Conservation (phyloP, 1,140 invertebrate species). For the Drosophila aff. region DNA sequence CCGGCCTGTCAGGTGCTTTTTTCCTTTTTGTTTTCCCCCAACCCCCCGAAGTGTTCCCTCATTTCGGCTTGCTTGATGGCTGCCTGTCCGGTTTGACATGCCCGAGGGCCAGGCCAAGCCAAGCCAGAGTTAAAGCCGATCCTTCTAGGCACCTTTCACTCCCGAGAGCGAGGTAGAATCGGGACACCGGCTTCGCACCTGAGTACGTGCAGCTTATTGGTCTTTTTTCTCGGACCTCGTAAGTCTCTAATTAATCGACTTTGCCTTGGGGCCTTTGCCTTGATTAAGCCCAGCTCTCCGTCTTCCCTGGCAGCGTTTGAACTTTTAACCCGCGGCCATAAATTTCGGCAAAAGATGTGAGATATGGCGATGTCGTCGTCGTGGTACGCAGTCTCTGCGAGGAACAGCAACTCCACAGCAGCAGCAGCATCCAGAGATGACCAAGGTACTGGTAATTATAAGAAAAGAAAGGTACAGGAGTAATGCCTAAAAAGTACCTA, state of each 20-base stretch:
- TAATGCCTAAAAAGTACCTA: background rate
- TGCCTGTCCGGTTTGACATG: slow-evolving; percentile 38
- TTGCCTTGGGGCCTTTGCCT: slow-evolving; percentile 61
- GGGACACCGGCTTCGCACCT: slow-evolving; percentile 39
- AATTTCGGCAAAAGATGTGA: slow-evolving; percentile 75
- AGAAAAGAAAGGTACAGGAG: background rate
- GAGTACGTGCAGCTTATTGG: slow-evolving; percentile 41
- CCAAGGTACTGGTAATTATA: background rate
- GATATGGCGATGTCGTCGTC: slow-evolving; percentile 58
- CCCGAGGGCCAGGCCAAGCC: slow-evolving; percentile 26
- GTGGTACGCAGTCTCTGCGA: slow-evolving; percentile 23
- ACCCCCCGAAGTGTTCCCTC: background rate
- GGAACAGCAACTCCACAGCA: slow-evolving; percentile 7
- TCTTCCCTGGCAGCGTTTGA: slow-evolving; percentile 40
- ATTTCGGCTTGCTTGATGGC: slow-evolving; percentile 27
- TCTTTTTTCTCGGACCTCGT: slow-evolving; percentile 26
- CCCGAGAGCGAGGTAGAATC: slow-evolving; percentile 7
- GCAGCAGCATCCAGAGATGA: slow-evolving; percentile 10
- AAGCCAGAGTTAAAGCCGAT: slow-evolving; percentile 8
- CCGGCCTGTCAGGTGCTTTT: slow-evolving; percentile 59
- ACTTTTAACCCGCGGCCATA: slow-evolving; percentile 74
- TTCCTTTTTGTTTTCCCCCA: background rate
- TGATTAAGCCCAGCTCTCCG: slow-evolving; percentile 61
- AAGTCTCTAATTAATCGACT: slow-evolving; percentile 75
- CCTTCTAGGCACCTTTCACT: slow-evolving; percentile 58